phyloP scores from a whole-genome alignment of 2,888 invertebrate species.

The Dicranocentrus wangi region DNA sequence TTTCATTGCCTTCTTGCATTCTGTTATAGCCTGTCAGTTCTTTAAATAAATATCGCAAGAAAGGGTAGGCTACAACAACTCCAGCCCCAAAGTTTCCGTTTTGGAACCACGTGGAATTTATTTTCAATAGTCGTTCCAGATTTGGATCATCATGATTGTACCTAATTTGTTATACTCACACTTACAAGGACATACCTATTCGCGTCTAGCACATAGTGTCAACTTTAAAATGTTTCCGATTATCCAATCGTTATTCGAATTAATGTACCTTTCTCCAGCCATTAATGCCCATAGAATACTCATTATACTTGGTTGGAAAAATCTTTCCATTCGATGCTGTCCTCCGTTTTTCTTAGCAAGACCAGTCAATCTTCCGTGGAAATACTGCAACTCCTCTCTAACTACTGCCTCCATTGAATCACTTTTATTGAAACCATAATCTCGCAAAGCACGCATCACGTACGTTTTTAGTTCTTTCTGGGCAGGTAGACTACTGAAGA shows the following conservation, averaged over 20 bases:
- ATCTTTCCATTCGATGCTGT: constrained; percentile 65
- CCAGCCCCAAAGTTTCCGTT: constrained; percentile 71
- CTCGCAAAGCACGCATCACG: constrained; percentile 58
- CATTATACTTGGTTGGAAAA: constrained; percentile 69
- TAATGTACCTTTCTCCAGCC: constrained; percentile 67
- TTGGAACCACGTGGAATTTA: constrained; percentile 70
- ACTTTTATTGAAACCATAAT: constrained; percentile 69
- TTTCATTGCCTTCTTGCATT: constrained; percentile 64
- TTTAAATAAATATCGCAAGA: constrained; percentile 81
- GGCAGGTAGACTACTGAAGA: constrained; percentile 57
- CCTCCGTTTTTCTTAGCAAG: constrained; percentile 57
- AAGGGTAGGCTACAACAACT: constrained; percentile 75
- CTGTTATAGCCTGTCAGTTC: constrained; percentile 79
- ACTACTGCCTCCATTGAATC: constrained; percentile 66
- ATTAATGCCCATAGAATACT: constrained; percentile 72
- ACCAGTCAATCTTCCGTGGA: constrained; percentile 53
- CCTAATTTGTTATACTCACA: too few species aligned
- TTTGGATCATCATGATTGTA: constrained; percentile 71
- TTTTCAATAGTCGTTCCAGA: constrained; percentile 63
- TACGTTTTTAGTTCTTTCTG: constrained; percentile 68
- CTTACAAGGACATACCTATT: too few species aligned
- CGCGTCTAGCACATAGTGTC: too few species aligned
- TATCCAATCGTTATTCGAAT: too few species aligned
- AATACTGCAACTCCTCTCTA: constrained; percentile 57
- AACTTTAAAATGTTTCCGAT: too few species aligned